Conservation (phyloP, 2,888 invertebrate species). For the Sarcophaga variegata region DNA sequence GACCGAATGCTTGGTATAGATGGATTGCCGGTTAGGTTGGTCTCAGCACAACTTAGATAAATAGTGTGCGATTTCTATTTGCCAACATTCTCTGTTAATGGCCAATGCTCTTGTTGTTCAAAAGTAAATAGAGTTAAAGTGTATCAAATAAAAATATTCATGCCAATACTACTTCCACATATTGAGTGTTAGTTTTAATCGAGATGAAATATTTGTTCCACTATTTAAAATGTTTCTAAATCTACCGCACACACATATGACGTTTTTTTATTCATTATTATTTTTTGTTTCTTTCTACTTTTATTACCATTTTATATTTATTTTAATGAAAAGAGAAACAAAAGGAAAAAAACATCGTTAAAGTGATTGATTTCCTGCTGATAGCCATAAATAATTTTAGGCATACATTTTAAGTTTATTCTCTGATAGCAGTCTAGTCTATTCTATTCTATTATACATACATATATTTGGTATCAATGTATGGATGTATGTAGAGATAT, state of each 20-base stretch:
- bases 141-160: constrained; percentile 18
- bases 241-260: constrained; percentile 28
- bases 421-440: neutral
- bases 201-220: constrained; percentile 39
- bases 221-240: constrained; percentile 29
- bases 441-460: neutral
- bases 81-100: constrained; percentile 36
- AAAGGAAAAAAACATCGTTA: neutral
- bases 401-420: neutral
- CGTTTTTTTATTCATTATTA: constrained; percentile 8
- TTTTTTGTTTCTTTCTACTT: constrained; percentile 9
- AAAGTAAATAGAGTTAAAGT: constrained; percentile 22
- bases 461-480: neutral
- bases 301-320: neutral
- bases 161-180: neutral
- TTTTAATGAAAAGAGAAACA: neutral
- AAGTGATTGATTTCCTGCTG: constrained; percentile 55
- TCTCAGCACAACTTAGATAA: constrained; percentile 24
- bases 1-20: constrained; percentile 11
- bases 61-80: constrained; percentile 28
- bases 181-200: constrained; percentile 23
- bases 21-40: neutral
- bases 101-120: neutral
- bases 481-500: neutral
- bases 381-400: constrained; percentile 40